Base-by-base conservation (phyloP, 1,140 invertebrate species). In the Schlechtendalia chinensis region DNA sequence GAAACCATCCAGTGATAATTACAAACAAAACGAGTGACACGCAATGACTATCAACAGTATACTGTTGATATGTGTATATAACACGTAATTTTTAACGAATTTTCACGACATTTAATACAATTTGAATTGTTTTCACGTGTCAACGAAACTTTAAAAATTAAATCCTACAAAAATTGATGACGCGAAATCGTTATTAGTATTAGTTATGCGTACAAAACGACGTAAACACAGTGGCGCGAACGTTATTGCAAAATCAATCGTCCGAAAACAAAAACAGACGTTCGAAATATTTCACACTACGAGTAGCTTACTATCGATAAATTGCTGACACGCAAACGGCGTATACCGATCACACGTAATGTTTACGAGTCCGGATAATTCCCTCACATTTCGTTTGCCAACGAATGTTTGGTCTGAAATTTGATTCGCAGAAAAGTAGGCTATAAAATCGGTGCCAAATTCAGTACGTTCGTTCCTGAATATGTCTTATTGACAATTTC, bases 11-110 rank as follows among this genome's bases (percentile, higher is more conserved):
- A n/a, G 11, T 14, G n/a, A 54, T 22, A 59, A 24, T 59, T 22
- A 24, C 22, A 24, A 14, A 24, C 5, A 59, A 59, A n/a, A 59
- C 56, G 24, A 14, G 12, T n/a, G 16, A 14, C 12, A 22, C 16
- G 56, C 56, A 59, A 59, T 59, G 56, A 24, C n/a, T 59, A 59
- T 59, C 22, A 59, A 59, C n/a, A n/a, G n/a, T n/a, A n/a, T n/a
- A 59, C 24, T 59, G 24, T 59, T 59, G n/a, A 59, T 22, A 59
- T 59, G 11, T 5, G 22, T 59, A n/a, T n/a, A 22, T 59, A 53
- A 53, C 50, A 16, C 50, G 50, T 53, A 53, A 53, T 53, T 53
- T 17, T 53, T 53, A 16, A 16, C 50, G 14, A 53, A 53, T 53
- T 14, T 24, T 1, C 24, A 5, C 22, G 56, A 5, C 22, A 22